Conservation (phyloP, 2,797 vertebrate genomes). For the Brachymystax lenok region DNA sequence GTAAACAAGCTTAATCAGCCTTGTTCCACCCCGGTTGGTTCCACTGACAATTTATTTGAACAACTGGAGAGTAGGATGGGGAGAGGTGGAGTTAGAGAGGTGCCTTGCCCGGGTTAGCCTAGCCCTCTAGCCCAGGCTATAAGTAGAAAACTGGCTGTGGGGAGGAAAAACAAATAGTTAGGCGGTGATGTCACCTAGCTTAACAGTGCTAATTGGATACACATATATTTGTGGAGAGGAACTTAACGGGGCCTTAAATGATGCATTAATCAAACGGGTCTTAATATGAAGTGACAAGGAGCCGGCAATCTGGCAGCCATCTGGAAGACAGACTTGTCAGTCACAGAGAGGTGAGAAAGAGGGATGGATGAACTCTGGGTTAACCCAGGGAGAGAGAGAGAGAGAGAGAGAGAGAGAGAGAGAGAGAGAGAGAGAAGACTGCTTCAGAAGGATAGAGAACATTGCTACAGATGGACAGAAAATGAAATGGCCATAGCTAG, state of each 20-base stretch:
- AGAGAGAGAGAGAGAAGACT: conserved; percentile 23
- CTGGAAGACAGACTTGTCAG: conserved; percentile 70
- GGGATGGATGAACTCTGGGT: conserved; percentile 54
- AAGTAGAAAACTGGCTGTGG: conserved; percentile 25
- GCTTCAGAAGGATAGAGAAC: conserved; percentile 11
- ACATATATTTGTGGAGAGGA: conserved; percentile 62
- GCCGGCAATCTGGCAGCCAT: conserved; percentile 70
- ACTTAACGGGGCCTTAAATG: conserved; percentile 67
- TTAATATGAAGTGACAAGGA: conserved; percentile 71
- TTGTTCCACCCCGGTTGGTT: conserved; percentile 43
- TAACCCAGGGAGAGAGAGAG: conserved; percentile 22
- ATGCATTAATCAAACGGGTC: conserved; percentile 68
- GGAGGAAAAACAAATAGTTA: conserved; percentile 47
- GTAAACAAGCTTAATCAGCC: conserved; percentile 62
- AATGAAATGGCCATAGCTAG: conserved; percentile 38
- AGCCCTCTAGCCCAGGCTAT: conserved; percentile 10
- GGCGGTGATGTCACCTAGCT: conserved; percentile 51
- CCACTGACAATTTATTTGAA: conserved; percentile 56
- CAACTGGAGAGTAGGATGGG: conserved; percentile 32
- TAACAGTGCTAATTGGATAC: conserved; percentile 62
- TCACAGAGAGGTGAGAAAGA: conserved; percentile 67
- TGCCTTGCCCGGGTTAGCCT: conserved; percentile 1
- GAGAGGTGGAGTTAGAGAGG: conserved; percentile 29
- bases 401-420: conserved; percentile 28
- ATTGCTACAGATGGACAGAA: conserved; percentile 35